phyloP scores from a whole-genome alignment of 1,140 invertebrate species.

The Drosophila mojavensis region DNA sequence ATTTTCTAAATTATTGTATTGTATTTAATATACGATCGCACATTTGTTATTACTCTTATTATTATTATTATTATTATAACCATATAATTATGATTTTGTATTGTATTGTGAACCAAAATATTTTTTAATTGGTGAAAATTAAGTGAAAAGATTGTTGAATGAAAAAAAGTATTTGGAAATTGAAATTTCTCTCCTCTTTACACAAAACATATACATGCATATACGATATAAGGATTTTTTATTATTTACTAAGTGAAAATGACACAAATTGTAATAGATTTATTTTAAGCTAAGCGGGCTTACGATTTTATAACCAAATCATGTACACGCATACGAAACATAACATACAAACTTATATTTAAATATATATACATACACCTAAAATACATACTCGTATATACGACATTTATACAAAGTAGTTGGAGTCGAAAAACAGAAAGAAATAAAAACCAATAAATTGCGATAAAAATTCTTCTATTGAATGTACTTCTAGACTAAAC shows the following conservation, averaged over 20 bases:
- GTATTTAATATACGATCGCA: constrained; percentile 65
- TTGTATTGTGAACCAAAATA: constrained; percentile 41
- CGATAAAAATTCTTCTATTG: constrained; percentile 12
- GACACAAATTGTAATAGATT: constrained; percentile 56
- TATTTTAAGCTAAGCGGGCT: constrained; percentile 67
- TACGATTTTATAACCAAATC: constrained; percentile 79
- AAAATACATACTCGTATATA: constrained; percentile 57
- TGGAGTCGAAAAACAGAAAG: constrained; percentile 11
- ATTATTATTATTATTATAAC: constrained; percentile 36
- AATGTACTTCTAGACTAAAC: constrained; percentile 29
- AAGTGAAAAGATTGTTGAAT: constrained; percentile 47
- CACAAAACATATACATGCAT: constrained; percentile 21
- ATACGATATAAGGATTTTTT: constrained; percentile 26
- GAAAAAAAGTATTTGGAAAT: constrained; percentile 73
- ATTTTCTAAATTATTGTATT: constrained; percentile 48
- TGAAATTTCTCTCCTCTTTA: constrained; percentile 68
- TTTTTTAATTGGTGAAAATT: constrained; percentile 64
- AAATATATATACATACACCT: constrained; percentile 13
- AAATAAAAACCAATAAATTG: constrained; percentile 17
- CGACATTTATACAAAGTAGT: constrained; percentile 43
- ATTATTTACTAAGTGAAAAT: constrained; percentile 55
- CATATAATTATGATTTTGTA: constrained; percentile 22
- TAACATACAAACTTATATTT: constrained; percentile 7
- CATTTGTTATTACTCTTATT: constrained; percentile 50
- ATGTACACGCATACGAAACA: constrained; percentile 41